Base-by-base conservation (phyloP, 2,888 invertebrate species). In the Meganola albula region DNA sequence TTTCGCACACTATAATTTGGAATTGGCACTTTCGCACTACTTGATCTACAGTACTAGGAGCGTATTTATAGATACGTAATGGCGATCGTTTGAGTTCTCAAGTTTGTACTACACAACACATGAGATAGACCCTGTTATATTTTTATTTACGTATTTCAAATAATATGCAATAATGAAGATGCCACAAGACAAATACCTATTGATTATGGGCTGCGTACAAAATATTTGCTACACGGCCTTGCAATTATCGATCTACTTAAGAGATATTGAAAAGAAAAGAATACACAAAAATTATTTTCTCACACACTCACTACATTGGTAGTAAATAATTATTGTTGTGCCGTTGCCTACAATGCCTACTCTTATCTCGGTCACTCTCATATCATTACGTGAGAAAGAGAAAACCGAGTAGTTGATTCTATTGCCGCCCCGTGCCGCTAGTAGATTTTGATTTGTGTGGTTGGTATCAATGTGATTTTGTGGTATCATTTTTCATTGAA, bases 141-240 rank as follows among this genome's bases (percentile, higher is more conserved):
- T 47, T 29, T 47, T 53, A 48, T 52, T 52, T 53, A 50, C 51
- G 4, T 42, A 37, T 24, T 35, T 42, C 23, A n/a, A n/a, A n/a
- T n/a, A n/a, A n/a, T n/a, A n/a, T n/a, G n/a, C n/a, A n/a, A n/a
- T n/a, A n/a, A n/a, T n/a, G n/a, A n/a, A n/a, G n/a, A n/a, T n/a
- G n/a, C n/a, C n/a, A n/a, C n/a, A n/a, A n/a, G n/a, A n/a, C n/a
- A n/a, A n/a, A n/a, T n/a, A n/a, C 10, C 12, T 24, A 33, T 23
- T 25, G 18, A 30, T 29, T 32, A 22, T 24, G 24, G 12, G 10
- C 16, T n/a, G n/a, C n/a, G 12, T 22, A 6, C 18, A 12, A 20
- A 24, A 24, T 37, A n/a, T n/a, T 27, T 37, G 20, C 20, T 11
- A 35, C 27, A 32, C 33, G 8, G 24, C 29, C 31, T 33, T 23